Base-by-base conservation (phyloP, 2,113 vertebrate genomes). In the Ptilorrhoa leucosticta region DNA sequence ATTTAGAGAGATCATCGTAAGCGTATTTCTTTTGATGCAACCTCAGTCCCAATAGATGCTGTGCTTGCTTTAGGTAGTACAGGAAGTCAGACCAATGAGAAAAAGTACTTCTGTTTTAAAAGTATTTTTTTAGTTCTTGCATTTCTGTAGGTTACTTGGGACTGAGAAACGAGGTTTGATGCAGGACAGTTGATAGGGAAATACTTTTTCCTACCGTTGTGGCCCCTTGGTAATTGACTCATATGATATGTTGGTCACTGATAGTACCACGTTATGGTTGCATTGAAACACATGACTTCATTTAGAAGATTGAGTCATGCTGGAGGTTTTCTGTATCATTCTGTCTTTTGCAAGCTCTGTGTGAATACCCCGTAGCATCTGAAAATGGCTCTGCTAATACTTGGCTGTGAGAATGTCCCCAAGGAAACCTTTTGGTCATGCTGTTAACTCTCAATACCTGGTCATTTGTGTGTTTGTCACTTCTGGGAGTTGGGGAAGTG, bases 401-500 rank as follows among this genome's bases (percentile, higher is more conserved):
- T 78, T 56, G 13, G 18, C 4, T 83, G 4, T 45, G 35, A 70
- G 31, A 73, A 37, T 22, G 21, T 48, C 48, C 54, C 30, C 56
- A 56, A 18, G 35, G 22, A n/a, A 44, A 8, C 30, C 5, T 68
- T 71, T 26, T 77, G 47, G 24, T 77, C 19, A 1, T 18, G 26
- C 45, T 53, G 12, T 3, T 75, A 33, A 8, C 16, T 90, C 15
- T 31, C n/a, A 23, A 23, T 73, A 33, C 15, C 4, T 30, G 50
- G 24, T 50, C 18, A 21, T 16, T 78, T 48, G 12, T 81, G 20
- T 65, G 30, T 60, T 58, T 78, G 27, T 56, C 7, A 5, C 37
- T 72, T 0, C 0, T 28, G 13, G 5, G 22, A 10, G 7, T 47
- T n/a, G 39, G 42, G 42, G 17, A 87, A 40, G 8, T 65, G 23